phyloP scores from a whole-genome alignment of 1,140 invertebrate genomes.

The Heterodera carotae region DNA sequence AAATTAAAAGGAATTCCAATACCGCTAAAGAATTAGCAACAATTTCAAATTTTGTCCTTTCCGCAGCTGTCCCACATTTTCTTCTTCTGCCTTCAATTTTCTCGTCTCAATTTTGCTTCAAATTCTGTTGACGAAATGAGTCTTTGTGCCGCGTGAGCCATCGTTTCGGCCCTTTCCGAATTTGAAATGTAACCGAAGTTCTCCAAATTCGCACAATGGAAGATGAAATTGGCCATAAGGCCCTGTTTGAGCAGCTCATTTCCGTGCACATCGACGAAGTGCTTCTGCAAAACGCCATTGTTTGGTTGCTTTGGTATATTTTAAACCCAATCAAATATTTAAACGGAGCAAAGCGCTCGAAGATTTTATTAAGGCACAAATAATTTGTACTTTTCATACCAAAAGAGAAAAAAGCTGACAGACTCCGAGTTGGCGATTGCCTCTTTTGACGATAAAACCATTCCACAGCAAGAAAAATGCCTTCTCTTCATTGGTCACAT shows the following conservation, averaged over 20 bases:
- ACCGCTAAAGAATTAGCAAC: no score
- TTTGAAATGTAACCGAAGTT: background rate
- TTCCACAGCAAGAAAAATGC: background rate
- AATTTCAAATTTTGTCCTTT: no score
- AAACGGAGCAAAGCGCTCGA: background rate
- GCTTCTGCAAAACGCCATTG: background rate
- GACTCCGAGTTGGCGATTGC: background rate
- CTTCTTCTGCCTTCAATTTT: background rate
- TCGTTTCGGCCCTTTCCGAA: background rate
- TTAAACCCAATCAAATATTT: no score
- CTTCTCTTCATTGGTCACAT: background rate
- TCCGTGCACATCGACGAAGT: background rate
- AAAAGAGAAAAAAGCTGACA: conserved; percentile 1
- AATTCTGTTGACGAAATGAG: background rate
- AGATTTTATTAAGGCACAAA: background rate
- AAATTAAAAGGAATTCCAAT: no score
- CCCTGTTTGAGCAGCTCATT: background rate
- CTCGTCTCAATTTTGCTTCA: background rate
- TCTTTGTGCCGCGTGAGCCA: background rate
- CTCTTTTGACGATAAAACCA: background rate
- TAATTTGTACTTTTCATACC: background rate
- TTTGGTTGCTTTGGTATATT: no score
- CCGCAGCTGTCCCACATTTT: background rate
- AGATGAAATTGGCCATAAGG: background rate
- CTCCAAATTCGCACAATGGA: background rate